Evolutionary conservation across 2,113 vertebrate genomes (phyloP).

Genomic region (Jaculus jaculus): DNA sequence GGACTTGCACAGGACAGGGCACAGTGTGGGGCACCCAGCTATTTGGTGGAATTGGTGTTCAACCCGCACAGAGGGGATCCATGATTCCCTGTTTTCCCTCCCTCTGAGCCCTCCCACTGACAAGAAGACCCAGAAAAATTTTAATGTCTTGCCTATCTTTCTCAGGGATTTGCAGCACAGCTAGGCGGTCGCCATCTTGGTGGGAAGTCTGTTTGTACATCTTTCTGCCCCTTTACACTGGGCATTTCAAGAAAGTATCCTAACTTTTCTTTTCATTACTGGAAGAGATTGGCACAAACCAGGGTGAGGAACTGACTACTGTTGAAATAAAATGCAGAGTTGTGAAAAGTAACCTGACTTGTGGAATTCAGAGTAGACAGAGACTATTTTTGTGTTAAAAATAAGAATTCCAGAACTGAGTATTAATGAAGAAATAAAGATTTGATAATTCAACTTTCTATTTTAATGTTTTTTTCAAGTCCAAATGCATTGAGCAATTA

Average conservation of each 20-base stretch:
- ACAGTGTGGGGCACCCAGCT: too few species aligned
- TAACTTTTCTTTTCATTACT: constrained; percentile 12
- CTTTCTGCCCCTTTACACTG: background rate
- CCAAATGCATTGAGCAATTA: background rate
- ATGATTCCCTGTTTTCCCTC: too few species aligned
- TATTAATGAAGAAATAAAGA: background rate
- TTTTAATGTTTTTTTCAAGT: constrained; percentile 15
- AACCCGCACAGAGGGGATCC: too few species aligned
- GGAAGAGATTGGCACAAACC: background rate
- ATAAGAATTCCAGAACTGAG: background rate
- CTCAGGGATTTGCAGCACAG: too few species aligned
- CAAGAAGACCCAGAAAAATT: too few species aligned
- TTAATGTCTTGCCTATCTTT: too few species aligned
- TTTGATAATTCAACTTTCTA: background rate
- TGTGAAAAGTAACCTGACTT: background rate
- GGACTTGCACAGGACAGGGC: too few species aligned
- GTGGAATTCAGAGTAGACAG: background rate
- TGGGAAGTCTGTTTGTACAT: too few species aligned
- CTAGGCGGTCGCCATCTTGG: too few species aligned
- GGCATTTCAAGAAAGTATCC: background rate
- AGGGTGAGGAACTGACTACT: background rate
- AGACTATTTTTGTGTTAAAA: constrained; percentile 30
- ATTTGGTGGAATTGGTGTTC: too few species aligned
- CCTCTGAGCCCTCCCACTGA: too few species aligned
- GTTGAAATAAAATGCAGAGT: constrained; percentile 11